Evolutionary conservation across 2,888 invertebrate species (phyloP), one percentile per base, ranked within the genome.

Genomic region (Volucella inanis): DNA sequence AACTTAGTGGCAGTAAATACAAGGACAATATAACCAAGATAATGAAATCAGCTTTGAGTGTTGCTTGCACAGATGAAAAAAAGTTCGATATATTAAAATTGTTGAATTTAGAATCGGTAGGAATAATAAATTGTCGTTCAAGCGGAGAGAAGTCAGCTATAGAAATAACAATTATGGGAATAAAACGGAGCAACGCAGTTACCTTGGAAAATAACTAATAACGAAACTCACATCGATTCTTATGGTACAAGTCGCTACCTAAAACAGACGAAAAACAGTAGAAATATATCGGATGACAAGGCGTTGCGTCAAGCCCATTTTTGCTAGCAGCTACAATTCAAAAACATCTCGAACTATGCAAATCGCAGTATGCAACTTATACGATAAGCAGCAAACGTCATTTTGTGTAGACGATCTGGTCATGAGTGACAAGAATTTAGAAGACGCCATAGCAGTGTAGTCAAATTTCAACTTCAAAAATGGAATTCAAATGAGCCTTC

Each of bases 281-380:
- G 2, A 2, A 39, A 22, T 22, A 22, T 22, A 22, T 22, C 18
- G 18, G 18, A 0, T 22, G 18, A 22, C 18, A 86, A 76, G 80
- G 78, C 11, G 75, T 87, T 49, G 22, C 82, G 41, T 84, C 76
- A n/a, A 87, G 80, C 50, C 84, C 86, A 1, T 87, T 87, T 41
- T 67, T 87, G 12, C 68, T 88, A 38, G 54, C 84, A 41, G 87
- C 80, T 12, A 87, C 82, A 14, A 77, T 87, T 62, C 59, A 67
- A 57, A 84, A 87, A 54, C 82, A 87, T 65, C 50, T 87, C 10
- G 18, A 75, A 8, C 31, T 15, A 38, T 55, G 49, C 54, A 31
- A 55, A 47, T n/a, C 50, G 12, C 31, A 76, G 14, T 78, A 72
- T 45, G 87, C 43, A 9, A 11, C 12, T 72, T 80, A 3, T 87